Conservation (phyloP, 2,888 invertebrate genomes). For the Synergus itoensis region DNA sequence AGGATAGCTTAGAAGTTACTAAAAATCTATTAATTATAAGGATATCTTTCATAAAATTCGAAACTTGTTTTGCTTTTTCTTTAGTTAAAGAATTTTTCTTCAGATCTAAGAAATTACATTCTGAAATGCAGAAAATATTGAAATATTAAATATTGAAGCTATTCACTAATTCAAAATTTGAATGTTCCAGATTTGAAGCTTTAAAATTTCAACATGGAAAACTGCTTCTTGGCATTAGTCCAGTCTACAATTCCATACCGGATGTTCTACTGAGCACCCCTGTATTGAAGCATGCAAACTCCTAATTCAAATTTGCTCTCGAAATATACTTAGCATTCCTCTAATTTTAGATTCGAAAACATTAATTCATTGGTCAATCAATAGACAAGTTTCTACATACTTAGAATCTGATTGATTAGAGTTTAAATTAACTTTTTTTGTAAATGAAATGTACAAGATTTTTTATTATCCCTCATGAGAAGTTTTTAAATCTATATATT, state of each 20-base stretch:
- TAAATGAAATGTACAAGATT: neutral
- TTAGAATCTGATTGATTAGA: no score
- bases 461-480: neutral
- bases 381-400: neutral
- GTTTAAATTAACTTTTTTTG: neutral
- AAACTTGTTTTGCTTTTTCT: neutral
- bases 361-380: neutral
- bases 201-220: neutral
- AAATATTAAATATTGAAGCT: neutral
- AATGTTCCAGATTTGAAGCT: neutral
- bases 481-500: neutral
- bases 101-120: no score
- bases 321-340: neutral
- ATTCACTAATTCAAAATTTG: neutral
- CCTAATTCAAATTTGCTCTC: neutral
- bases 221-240: conserved; percentile 5
- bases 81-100: neutral
- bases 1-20: no score
- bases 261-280: neutral
- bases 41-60: no score
- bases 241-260: conserved; percentile 23
- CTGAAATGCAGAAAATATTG: neutral
- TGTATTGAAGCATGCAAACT: neutral
- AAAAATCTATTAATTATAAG: no score
- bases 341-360: neutral